These are phyloP conservation scores for Microcebus griseorufus DNA, from an alignment of 2,113 vertebrate species.

Conservation along the genomic window DNA sequence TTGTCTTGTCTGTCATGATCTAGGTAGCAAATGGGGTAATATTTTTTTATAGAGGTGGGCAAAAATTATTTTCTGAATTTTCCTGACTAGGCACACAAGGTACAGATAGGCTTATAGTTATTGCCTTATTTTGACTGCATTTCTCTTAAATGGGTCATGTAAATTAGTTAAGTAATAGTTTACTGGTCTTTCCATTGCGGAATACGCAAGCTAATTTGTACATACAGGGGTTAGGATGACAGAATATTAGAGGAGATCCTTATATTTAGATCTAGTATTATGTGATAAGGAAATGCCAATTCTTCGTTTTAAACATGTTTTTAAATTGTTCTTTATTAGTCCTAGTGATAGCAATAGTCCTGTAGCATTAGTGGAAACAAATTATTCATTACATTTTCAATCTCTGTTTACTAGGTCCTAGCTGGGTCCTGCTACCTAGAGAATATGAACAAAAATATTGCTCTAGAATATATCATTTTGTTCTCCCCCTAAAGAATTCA, in stretches of 20 bases:
- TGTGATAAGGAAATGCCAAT: slow-evolving; percentile 6
- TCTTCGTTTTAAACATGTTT: background rate
- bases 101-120: background rate
- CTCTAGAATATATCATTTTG: background rate
- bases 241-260: background rate
- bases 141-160: background rate
- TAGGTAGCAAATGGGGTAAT: slow-evolving; percentile 4
- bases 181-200: background rate
- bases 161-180: background rate
- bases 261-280: background rate
- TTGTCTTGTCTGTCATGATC: background rate
- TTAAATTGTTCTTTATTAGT: background rate
- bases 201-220: background rate
- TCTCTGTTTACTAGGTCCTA: background rate
- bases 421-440: background rate
- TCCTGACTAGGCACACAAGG: background rate
- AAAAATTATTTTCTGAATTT: slow-evolving; percentile 57
- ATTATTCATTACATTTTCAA: background rate
- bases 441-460: background rate
- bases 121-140: slow-evolving; percentile 54
- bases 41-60: slow-evolving; percentile 64
- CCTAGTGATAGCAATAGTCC: background rate
- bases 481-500: background rate
- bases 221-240: background rate
- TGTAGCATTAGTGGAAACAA: background rate